These are phyloP conservation scores for Hydrolagus affinis DNA, from an alignment of 2,113 vertebrate species.

Conservation along the genomic window DNA sequence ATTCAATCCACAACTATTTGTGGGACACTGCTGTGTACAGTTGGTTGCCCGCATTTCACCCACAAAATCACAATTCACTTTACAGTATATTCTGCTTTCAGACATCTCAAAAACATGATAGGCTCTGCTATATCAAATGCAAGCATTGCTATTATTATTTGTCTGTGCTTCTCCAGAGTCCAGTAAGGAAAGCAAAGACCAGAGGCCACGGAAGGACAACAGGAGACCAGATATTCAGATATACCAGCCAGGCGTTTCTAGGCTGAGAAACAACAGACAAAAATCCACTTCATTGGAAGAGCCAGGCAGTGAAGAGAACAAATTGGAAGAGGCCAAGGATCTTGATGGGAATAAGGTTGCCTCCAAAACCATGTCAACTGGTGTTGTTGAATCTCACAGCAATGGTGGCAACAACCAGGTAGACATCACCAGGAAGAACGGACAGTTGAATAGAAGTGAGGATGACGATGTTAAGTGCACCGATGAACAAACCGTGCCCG, in stretches of 20 bases:
- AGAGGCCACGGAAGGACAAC: slow-evolving; percentile 65
- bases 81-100: too few relatives aligned
- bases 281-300: slow-evolving; percentile 44
- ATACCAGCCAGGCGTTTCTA: slow-evolving; percentile 69
- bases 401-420: neutral
- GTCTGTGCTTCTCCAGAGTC: slow-evolving; percentile 44
- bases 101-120: too few relatives aligned
- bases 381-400: slow-evolving; percentile 21
- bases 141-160: neutral
- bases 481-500: neutral
- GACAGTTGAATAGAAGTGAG: neutral
- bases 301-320: slow-evolving; percentile 41
- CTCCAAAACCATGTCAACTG: slow-evolving; percentile 28
- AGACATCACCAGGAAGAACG: neutral
- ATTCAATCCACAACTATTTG: too few relatives aligned
- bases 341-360: slow-evolving; percentile 39
- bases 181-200: slow-evolving; percentile 58
- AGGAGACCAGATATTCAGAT: slow-evolving; percentile 79
- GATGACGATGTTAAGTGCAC: neutral
- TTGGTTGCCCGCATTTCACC: too few relatives aligned
- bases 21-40: too few relatives aligned
- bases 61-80: too few relatives aligned
- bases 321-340: slow-evolving; percentile 36
- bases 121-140: too few relatives aligned
- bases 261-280: slow-evolving; percentile 51